Percentiles rank a stretch among this genome's conserved stretches.
These are phyloP conservation scores for Fistularia commersonii DNA, from an alignment of 2,797 vertebrate species.

Conservation along the genomic window DNA sequence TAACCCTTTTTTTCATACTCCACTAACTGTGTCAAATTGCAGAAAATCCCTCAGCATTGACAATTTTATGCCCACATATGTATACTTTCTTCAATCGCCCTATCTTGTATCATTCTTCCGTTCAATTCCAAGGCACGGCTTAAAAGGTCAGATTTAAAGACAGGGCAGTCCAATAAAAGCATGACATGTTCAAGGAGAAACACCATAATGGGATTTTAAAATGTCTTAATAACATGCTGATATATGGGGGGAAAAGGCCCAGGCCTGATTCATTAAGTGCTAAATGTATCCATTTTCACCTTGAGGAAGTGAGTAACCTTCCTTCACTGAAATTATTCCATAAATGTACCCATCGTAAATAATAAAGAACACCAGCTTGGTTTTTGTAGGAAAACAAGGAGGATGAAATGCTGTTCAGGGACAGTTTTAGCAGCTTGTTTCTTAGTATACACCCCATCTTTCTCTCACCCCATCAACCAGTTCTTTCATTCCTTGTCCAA, in stretches of 20 bases:
- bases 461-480: conserved; percentile 34
- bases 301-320: conserved; percentile 83
- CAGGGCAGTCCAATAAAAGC: conserved; percentile 81
- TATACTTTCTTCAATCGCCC: conserved; percentile 30
- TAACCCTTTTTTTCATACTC: conserved; percentile 17
- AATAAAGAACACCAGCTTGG: conserved; percentile 74
- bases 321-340: conserved; percentile 78
- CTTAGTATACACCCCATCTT: conserved; percentile 21
- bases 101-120: conserved; percentile 53
- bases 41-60: conserved; percentile 39
- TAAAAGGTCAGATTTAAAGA: conserved; percentile 85
- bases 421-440: conserved; percentile 53
- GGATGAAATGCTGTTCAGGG: conserved; percentile 63
- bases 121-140: conserved; percentile 59
- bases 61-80: conserved; percentile 46
- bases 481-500: conserved; percentile 43
- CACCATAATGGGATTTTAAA: conserved; percentile 87
- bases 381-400: conserved; percentile 63
- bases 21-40: conserved; percentile 22
- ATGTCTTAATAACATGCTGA: conserved; percentile 86
- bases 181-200: conserved; percentile 85
- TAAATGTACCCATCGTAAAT: conserved; percentile 83
- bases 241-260: conserved; percentile 78
- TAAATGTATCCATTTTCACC: conserved; percentile 84
- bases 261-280: conserved; percentile 81